Evolutionary conservation across 2,888 invertebrate species (phyloP).

Genomic region (Mimumesa dahlbomi): DNA sequence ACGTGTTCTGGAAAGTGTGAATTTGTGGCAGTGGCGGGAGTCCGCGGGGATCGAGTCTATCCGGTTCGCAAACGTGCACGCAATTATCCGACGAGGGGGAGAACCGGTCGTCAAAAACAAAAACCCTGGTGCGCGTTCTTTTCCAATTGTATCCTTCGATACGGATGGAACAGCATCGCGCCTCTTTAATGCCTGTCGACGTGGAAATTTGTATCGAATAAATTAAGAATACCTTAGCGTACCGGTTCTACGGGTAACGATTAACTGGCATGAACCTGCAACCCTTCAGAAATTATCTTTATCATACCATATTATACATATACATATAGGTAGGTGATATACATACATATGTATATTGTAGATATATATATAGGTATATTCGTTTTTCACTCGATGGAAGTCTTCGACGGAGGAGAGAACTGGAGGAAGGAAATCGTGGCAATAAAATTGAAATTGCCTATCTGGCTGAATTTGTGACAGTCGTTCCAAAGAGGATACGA

Average conservation of each 20-base stretch:
- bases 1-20: constrained; percentile 3
- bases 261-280: constrained; percentile 3
- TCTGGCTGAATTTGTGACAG: constrained; percentile 9
- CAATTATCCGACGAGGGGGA: constrained; percentile 33
- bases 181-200: constrained; percentile 16
- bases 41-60: constrained; percentile 4
- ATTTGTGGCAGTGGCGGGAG: constrained; percentile 10
- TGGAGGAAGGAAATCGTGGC: not conserved
- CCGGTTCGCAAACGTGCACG: constrained; percentile 34
- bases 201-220: constrained; percentile 37
- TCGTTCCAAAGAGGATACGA: constrained; percentile 17
- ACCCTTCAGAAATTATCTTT: constrained; percentile 8
- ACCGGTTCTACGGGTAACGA: constrained; percentile 20
- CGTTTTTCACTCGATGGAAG: not conserved
- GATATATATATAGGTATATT: not conserved
- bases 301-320: too few relatives aligned
- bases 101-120: constrained; percentile 36
- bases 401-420: not conserved
- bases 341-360: too few relatives aligned
- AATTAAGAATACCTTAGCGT: constrained; percentile 28
- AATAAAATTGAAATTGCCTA: constrained; percentile 15
- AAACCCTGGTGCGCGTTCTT: constrained; percentile 5
- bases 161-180: not conserved
- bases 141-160: constrained; percentile 13
- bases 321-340: too few relatives aligned